phyloP scores from a whole-genome alignment of 1,140 invertebrate genomes.

The Delia radicum region DNA sequence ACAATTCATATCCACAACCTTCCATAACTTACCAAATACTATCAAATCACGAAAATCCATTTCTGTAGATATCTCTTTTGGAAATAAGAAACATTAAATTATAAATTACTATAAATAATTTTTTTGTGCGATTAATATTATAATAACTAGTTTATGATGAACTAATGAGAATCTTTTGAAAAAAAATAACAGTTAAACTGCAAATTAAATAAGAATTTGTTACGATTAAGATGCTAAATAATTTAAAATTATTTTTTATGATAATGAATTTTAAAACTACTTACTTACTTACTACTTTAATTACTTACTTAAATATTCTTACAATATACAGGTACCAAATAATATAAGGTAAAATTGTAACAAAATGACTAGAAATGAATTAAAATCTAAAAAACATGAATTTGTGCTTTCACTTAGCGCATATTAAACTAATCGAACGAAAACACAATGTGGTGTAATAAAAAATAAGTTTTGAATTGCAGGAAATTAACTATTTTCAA shows the following conservation, averaged over 20 bases:
- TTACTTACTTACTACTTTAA: background rate
- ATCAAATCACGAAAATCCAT: no score
- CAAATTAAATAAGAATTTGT: background rate
- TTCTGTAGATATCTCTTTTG: no score
- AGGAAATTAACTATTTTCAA: no score
- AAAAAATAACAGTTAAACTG: background rate
- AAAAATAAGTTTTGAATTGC: no score
- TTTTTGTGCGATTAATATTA: background rate
- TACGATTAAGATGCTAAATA: background rate
- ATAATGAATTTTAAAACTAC: background rate
- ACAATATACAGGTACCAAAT: background rate
- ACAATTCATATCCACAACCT: no score
- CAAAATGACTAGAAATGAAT: background rate
- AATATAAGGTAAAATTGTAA: background rate
- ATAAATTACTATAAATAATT: background rate
- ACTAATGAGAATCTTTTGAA: slow-evolving; percentile 4
- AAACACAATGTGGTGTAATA: background rate
- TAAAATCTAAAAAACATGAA: background rate
- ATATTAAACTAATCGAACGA: background rate
- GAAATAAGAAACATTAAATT: no score
- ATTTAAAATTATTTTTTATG: background rate
- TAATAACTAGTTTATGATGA: background rate
- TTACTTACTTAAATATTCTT: background rate
- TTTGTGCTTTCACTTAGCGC: background rate
- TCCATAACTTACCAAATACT: no score